Conservation (phyloP, 2,113 vertebrate genomes). For the Ardeotis arabs region DNA sequence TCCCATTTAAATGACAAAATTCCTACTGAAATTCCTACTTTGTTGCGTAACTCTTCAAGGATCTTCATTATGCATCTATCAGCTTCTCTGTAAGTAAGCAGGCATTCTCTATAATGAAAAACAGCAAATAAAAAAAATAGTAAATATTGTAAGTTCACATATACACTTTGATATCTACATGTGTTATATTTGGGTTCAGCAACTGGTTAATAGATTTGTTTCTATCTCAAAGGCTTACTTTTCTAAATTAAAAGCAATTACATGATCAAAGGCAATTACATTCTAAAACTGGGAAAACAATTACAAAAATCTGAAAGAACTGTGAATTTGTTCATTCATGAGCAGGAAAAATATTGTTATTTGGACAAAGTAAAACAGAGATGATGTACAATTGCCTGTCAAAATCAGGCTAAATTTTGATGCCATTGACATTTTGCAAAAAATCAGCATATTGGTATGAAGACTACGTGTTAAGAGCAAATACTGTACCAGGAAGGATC, state of each 20-base stretch:
- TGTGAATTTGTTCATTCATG: background rate
- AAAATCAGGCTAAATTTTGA: background rate
- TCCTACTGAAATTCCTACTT: background rate
- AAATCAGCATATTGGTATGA: background rate
- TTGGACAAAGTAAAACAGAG: background rate
- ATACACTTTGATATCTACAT: background rate
- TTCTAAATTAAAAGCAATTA: slow-evolving; percentile 19
- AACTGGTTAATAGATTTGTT: background rate
- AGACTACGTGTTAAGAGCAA: background rate
- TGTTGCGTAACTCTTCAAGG: background rate
- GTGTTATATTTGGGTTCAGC: background rate
- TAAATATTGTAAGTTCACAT: background rate
- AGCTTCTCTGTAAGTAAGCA: background rate
- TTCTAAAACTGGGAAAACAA: background rate
- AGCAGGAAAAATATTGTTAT: background rate
- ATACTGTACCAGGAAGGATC: slow-evolving; percentile 14
- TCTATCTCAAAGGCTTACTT: slow-evolving; percentile 27
- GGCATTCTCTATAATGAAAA: slow-evolving; percentile 11
- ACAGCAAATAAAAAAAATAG: background rate
- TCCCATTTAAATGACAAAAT: background rate
- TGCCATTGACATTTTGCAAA: background rate
- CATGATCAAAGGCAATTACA: background rate
- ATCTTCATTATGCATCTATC: background rate
- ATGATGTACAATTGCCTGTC: background rate
- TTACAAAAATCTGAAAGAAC: background rate